Conservation (phyloP, 2,797 vertebrate species). For the Sebastes paucispinis region DNA sequence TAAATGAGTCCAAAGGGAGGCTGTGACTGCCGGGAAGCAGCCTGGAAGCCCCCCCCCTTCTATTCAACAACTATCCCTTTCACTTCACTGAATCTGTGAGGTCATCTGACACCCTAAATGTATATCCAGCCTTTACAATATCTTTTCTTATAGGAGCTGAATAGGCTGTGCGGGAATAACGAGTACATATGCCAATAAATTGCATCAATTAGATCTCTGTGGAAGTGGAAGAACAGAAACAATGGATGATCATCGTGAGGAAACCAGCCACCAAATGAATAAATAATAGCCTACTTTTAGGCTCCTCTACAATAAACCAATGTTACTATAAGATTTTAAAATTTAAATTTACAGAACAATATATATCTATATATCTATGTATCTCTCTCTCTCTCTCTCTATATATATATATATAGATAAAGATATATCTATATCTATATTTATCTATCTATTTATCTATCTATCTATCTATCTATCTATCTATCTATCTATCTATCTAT, state of each 20-base stretch:
- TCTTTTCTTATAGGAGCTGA: neutral
- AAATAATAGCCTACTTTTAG: neutral
- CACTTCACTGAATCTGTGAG: slow-evolving; percentile 47
- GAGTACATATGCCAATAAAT: neutral
- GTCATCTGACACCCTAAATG: slow-evolving; percentile 63
- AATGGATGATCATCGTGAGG: neutral
- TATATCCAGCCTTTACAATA: neutral
- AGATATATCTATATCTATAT: no score
- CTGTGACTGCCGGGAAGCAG: slow-evolving; percentile 76
- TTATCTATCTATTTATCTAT: no score
- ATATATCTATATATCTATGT: neutral
- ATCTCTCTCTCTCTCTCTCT: no score
- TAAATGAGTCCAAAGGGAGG: slow-evolving; percentile 61
- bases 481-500: no score
- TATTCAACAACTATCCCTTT: slow-evolving; percentile 45
- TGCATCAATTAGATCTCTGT: neutral
- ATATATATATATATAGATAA: no score
- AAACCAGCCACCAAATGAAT: neutral
- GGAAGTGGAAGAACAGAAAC: neutral
- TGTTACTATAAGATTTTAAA: neutral
- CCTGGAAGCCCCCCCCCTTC: slow-evolving; percentile 28
- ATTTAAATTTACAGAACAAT: neutral
- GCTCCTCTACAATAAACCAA: neutral
- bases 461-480: no score
- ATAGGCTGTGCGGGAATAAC: slow-evolving; percentile 1